Evolutionary conservation across 2,797 vertebrate species (phyloP).

Genomic region (Scarus forsteni): DNA sequence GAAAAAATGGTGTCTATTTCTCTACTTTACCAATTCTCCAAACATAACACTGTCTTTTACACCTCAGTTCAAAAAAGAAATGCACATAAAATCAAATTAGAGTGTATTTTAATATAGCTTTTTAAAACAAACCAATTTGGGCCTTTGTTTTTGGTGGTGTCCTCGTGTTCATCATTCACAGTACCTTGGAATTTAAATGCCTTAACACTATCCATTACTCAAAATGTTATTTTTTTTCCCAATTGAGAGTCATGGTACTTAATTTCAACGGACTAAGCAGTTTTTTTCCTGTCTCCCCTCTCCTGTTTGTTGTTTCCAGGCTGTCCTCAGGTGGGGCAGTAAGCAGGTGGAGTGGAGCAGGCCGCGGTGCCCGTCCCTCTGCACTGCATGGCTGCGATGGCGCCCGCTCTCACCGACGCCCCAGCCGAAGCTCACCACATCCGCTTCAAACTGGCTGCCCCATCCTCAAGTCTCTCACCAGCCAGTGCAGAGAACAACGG

Average conservation of each 20-base stretch:
- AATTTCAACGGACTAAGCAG: background rate
- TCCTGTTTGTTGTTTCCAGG: slow-evolving; percentile 69
- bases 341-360: slow-evolving; percentile 92
- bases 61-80: too few relatives aligned
- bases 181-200: too few relatives aligned
- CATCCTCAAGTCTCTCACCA: slow-evolving; percentile 96
- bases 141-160: background rate
- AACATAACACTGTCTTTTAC: too few relatives aligned
- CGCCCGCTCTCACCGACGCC: slow-evolving; percentile 99
- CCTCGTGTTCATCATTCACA: background rate
- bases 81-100: too few relatives aligned
- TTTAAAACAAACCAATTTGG: slow-evolving; percentile 6
- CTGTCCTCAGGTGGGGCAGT: slow-evolving; percentile 90
- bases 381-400: slow-evolving; percentile 99
- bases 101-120: background rate
- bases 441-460: slow-evolving; percentile 99
- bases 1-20: too few relatives aligned
- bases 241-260: background rate
- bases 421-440: slow-evolving; percentile 99
- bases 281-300: slow-evolving; percentile 35
- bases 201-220: too few relatives aligned
- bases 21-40: too few relatives aligned
- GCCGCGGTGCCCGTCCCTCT: slow-evolving; percentile 93
- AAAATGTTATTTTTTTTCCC: too few relatives aligned
- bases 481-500: slow-evolving; percentile 96